Percentiles rank a stretch among this genome's conserved stretches.
These are phyloP conservation scores for Drosophila parthenogenetica DNA, from an alignment of 2,888 invertebrate genomes.

Conservation along the genomic window DNA sequence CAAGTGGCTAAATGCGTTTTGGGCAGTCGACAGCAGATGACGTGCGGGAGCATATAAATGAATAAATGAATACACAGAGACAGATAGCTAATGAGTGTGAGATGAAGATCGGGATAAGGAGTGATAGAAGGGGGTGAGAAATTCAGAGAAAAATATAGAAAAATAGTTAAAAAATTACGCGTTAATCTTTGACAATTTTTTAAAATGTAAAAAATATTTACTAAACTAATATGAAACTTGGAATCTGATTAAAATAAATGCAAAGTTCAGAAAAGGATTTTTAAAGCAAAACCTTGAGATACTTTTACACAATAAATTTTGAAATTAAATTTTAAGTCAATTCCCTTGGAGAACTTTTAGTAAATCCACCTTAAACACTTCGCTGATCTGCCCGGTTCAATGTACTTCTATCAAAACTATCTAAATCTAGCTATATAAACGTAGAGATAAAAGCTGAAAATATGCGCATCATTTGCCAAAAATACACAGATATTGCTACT, in stretches of 20 bases:
- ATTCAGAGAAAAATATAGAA: not conserved
- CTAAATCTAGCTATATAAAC: constrained; percentile 3
- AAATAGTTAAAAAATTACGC: no score
- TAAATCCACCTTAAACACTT: constrained; percentile 1
- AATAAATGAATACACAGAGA: not conserved
- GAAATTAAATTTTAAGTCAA: no score
- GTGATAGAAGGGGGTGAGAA: not conserved
- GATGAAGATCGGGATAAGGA: not conserved
- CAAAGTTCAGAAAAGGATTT: no score
- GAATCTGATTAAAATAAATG: no score
- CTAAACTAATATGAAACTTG: no score
- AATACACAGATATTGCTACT: constrained; percentile 9
- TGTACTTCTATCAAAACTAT: constrained; percentile 23
- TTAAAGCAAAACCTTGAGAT: no score
- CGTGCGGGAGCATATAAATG: constrained; percentile 35
- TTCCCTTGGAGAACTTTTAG: no score
- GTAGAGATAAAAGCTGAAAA: not conserved
- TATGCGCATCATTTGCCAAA: constrained; percentile 4
- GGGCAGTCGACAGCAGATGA: constrained; percentile 51
- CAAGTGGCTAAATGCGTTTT: constrained; percentile 72
- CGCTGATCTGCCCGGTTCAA: constrained; percentile 38
- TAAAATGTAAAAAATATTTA: no score
- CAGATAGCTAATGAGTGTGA: not conserved
- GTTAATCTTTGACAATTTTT: no score
- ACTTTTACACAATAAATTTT: no score